Evolutionary conservation across 1,140 invertebrate species (phyloP), one percentile per base, ranked within the genome.

Genomic region (Pseudomyrmex dendroicus): DNA sequence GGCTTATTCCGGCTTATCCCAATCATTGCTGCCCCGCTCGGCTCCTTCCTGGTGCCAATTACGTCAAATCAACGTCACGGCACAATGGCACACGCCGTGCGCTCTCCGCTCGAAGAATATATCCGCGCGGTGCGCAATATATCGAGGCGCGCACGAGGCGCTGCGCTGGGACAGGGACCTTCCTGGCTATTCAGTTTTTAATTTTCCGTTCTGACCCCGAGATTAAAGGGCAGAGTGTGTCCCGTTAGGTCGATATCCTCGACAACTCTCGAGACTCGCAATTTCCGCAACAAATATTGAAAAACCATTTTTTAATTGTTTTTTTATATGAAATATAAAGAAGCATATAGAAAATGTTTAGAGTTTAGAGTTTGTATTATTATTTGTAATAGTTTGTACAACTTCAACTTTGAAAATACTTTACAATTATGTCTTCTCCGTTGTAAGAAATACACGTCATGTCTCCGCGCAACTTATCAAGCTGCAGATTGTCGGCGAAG

Each of bases 1-100:
- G 83, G 93, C 92, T 94, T 92, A 94, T 93, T 89, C 90, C 90
- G 86, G 93, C 93, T 94, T 94, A 94, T 94, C 93, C 93, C 93
- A 94, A 94, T 94, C 94, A 94, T 94, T 94, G 90, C 90, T 91
- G 85, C 82, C 92, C 92, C 88, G 90, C 80, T 91, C 90, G 89
- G 84, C 89, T 91, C 90, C 89, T 91, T 91, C 91, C 92, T 92
- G 92, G 92, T 94, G 92, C 93, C 94, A 94, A 94, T 94, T 94
- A 94, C 91, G 91, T 89, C 94, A 91, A 93, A 94, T 94, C 93
- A 94, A 93, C 83, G 93, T 94, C 94, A 93, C 82, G 84, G 84
- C 83, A 93, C 92, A 94, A 94, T 93, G 78, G 76, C 66, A 59
- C 66, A 72, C 46, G 54, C 35, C 72, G 66, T 85, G 61, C 82